Percentiles rank a stretch among this genome's conserved stretches.
These are phyloP conservation scores for Tortricodes alternella DNA, from an alignment of 2,888 invertebrate genomes.

Conservation along the genomic window DNA sequence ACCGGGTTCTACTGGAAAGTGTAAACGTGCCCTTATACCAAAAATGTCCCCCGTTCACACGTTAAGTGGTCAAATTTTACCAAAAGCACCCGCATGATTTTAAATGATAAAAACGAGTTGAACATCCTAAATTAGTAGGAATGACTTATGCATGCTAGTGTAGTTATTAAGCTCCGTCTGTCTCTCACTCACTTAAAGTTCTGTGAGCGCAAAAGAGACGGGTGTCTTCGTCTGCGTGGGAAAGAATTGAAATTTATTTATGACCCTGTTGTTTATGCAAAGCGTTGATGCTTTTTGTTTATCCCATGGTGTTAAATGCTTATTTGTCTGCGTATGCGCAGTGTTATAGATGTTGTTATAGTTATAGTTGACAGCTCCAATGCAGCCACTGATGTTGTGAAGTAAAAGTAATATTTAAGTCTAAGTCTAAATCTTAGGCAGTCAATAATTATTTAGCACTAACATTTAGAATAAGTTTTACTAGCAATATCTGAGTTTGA, in stretches of 20 bases:
- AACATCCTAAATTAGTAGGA: constrained; percentile 53
- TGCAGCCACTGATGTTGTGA: no score
- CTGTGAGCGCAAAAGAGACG: constrained; percentile 41
- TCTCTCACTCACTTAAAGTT: constrained; percentile 20
- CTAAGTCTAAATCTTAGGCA: no score
- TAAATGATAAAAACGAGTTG: constrained; percentile 45
- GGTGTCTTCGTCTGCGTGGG: constrained; percentile 44
- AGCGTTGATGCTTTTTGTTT: constrained; percentile 26
- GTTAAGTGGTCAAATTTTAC: constrained; percentile 28
- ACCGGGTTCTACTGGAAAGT: no score
- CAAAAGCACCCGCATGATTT: constrained; percentile 50
- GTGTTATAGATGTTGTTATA: no score
- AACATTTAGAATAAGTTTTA: no score
- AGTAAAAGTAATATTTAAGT: no score
- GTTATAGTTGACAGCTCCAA: no score
- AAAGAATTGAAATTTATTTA: constrained; percentile 48
- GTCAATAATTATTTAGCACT: no score
- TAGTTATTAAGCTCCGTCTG: constrained; percentile 31
- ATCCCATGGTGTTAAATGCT: constrained; percentile 11
- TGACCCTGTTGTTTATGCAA: constrained; percentile 48
- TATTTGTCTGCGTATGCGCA: no score
- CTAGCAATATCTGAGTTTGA: no score
- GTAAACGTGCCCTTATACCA: neutral
- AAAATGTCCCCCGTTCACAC: constrained; percentile 15
- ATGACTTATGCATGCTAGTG: constrained; percentile 39